These are phyloP conservation scores for Scaptomyza polygonia DNA, from an alignment of 2,888 invertebrate genomes.

Conservation along the genomic window DNA sequence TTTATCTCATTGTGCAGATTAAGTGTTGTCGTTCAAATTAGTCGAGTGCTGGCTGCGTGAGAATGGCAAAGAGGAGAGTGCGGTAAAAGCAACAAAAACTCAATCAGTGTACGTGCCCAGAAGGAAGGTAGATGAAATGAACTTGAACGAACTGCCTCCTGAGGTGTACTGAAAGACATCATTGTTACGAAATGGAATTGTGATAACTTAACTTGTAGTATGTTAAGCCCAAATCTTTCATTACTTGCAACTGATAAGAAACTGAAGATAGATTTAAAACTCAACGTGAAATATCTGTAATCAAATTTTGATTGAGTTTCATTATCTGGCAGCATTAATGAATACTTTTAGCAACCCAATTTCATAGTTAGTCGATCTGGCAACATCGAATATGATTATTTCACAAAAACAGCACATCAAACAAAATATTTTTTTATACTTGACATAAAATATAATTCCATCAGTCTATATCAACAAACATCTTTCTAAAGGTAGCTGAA, in stretches of 20 bases:
- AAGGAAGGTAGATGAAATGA: conserved; percentile 2
- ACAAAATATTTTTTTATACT: no score
- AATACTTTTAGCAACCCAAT: background rate
- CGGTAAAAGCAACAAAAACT: conserved; percentile 21
- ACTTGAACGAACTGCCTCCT: conserved; percentile 3
- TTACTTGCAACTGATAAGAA: no score
- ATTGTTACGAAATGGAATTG: background rate
- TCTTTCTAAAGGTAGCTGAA: no score
- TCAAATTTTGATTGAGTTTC: background rate
- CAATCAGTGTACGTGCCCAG: conserved; percentile 50
- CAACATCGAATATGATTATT: background rate
- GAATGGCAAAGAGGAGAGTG: conserved; percentile 2
- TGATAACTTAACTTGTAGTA: background rate
- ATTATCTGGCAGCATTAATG: background rate
- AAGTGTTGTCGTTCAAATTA: conserved; percentile 66
- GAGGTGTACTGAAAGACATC: conserved; percentile 24
- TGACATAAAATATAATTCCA: no score
- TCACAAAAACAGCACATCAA: background rate
- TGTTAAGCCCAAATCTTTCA: no score
- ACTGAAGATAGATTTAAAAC: no score
- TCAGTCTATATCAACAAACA: no score
- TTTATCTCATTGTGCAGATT: conserved; percentile 72
- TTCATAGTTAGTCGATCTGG: background rate
- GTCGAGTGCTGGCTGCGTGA: conserved; percentile 63
- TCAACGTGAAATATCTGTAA: no score